Evolutionary conservation across 2,888 invertebrate genomes (phyloP).

Genomic region (Eristalis tenax): DNA sequence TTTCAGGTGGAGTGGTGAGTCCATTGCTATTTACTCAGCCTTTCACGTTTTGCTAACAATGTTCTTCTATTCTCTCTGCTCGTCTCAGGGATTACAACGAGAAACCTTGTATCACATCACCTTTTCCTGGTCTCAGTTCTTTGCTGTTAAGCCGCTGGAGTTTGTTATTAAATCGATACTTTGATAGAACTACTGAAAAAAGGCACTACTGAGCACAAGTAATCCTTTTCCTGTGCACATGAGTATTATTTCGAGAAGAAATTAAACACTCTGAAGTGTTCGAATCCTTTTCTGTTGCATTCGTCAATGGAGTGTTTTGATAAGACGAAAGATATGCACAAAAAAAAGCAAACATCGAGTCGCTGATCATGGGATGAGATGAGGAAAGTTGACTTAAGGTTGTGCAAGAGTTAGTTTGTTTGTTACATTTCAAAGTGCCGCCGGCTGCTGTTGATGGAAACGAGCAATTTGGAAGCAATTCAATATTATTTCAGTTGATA

Average conservation of each 20-base stretch:
- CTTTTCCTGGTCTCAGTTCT: slow-evolving; percentile 25
- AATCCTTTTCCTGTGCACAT: slow-evolving; percentile 53
- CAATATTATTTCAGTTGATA: not conserved
- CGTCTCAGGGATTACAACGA: slow-evolving; percentile 39
- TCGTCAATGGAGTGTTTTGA: slow-evolving; percentile 48
- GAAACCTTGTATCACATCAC: slow-evolving; percentile 15
- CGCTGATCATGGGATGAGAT: slow-evolving; percentile 2
- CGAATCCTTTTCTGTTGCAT: slow-evolving; percentile 37
- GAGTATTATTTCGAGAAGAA: slow-evolving; percentile 64
- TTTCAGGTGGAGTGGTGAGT: slow-evolving; percentile 64
- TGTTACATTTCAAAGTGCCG: not conserved
- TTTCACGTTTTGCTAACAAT: slow-evolving; percentile 57
- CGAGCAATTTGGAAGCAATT: not conserved
- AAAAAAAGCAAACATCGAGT: slow-evolving; percentile 33
- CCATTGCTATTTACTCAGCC: slow-evolving; percentile 60
- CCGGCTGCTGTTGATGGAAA: not conserved
- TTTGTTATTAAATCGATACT: slow-evolving; percentile 57
- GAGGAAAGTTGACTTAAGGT: not conserved
- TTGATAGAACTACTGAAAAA: slow-evolving; percentile 39
- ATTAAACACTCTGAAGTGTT: slow-evolving; percentile 66
- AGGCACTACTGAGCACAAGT: not conserved
- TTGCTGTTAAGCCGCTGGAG: slow-evolving; percentile 43
- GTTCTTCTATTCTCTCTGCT: slow-evolving; percentile 3
- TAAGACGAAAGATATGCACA: slow-evolving; percentile 47
- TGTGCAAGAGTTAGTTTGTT: not conserved